These are phyloP conservation scores for Azemiops feae DNA, from an alignment of 2,113 vertebrate genomes.

Conservation along the genomic window DNA sequence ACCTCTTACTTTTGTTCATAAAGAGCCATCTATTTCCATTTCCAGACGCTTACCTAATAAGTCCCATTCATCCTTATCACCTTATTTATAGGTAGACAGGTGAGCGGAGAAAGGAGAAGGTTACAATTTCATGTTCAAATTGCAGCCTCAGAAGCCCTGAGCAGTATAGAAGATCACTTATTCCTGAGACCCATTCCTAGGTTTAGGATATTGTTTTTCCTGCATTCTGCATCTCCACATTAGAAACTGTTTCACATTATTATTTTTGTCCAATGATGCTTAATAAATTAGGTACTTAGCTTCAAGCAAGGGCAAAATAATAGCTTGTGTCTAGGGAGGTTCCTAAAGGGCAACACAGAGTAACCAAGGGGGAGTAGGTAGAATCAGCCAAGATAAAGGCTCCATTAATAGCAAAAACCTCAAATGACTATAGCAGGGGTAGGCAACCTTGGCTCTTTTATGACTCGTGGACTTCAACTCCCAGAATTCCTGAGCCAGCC, in stretches of 20 bases:
- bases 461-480: too few relatives aligned
- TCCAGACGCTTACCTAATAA: not conserved
- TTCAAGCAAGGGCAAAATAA: not conserved
- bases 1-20: not conserved
- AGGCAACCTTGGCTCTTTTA: too few relatives aligned
- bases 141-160: not conserved
- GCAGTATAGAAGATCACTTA: not conserved
- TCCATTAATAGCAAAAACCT: not conserved
- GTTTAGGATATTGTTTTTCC: not conserved
- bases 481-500: too few relatives aligned
- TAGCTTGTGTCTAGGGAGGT: not conserved
- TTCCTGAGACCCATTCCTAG: not conserved
- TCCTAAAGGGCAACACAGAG: not conserved
- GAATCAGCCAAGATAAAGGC: not conserved
- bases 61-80: not conserved
- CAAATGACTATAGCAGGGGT: not conserved
- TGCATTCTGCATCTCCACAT: not conserved
- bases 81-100: not conserved
- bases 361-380: not conserved
- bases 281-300: not conserved
- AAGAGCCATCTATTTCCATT: not conserved
- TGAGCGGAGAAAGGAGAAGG: not conserved
- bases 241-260: not conserved
- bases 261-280: not conserved
- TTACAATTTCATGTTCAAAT: not conserved